Percentiles rank a stretch among this genome's conserved stretches.
phyloP scores from a whole-genome alignment of 2,797 vertebrate species.

The Takifugu rubripes region DNA sequence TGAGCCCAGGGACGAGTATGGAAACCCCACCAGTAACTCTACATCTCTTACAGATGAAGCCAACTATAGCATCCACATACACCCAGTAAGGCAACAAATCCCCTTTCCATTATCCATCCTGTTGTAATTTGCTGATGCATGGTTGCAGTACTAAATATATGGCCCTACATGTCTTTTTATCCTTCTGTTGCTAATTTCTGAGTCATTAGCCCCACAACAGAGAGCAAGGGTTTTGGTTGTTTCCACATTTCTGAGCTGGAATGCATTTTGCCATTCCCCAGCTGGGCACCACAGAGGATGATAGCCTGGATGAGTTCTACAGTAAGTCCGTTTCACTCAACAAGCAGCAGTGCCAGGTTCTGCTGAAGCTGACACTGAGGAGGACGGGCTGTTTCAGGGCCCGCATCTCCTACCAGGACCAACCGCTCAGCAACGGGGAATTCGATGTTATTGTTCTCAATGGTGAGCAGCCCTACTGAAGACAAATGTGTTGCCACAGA shows the following conservation, averaged over 20 bases:
- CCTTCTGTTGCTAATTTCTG: neutral
- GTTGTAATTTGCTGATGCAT: slow-evolving; percentile 7
- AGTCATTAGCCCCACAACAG: neutral
- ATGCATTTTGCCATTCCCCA: slow-evolving; percentile 46
- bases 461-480: slow-evolving; percentile 75
- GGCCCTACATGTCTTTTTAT: slow-evolving; percentile 8
- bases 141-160: slow-evolving; percentile 8
- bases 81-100: slow-evolving; percentile 78
- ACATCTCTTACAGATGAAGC: slow-evolving; percentile 87
- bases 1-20: slow-evolving; percentile 94
- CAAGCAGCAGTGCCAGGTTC: slow-evolving; percentile 88
- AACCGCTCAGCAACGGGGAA: slow-evolving; percentile 94
- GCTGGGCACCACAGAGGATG: slow-evolving; percentile 90
- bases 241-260: slow-evolving; percentile 15
- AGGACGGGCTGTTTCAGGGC: slow-evolving; percentile 91
- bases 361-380: slow-evolving; percentile 86
- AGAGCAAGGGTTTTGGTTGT: neutral
- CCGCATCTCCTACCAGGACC: slow-evolving; percentile 90
- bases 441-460: slow-evolving; percentile 98
- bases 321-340: slow-evolving; percentile 87
- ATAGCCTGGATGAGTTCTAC: slow-evolving; percentile 82
- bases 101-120: neutral
- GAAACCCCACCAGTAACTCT: slow-evolving; percentile 95
- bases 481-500: too few relatives aligned
- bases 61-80: slow-evolving; percentile 87